These are phyloP conservation scores for Acrocephalus kingi DNA, from an alignment of 2,113 vertebrate species.

Conservation along the genomic window DNA sequence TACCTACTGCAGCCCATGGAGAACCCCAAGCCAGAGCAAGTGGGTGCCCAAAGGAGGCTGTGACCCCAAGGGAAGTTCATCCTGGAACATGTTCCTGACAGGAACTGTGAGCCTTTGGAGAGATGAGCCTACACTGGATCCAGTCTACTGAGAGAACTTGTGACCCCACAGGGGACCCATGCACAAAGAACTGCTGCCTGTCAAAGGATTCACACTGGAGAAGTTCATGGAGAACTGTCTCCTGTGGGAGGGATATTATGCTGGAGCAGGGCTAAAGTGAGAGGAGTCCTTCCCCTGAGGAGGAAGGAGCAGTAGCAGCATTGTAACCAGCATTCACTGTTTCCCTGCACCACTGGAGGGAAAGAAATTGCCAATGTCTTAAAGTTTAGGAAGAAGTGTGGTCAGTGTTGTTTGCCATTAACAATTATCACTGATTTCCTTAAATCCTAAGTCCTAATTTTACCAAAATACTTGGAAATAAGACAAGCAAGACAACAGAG, in stretches of 20 bases:
- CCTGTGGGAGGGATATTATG: fast-evolving
- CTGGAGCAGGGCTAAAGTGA: neutral
- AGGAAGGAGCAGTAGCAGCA: neutral
- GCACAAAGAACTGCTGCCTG: neutral
- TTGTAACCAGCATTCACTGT: neutral
- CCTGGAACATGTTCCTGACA: neutral
- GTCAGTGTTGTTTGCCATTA: neutral
- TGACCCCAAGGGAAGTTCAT: neutral
- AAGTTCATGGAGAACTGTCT: neutral
- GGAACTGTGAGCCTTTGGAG: neutral
- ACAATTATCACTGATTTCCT: neutral
- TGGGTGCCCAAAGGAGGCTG: neutral
- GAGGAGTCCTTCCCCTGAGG: neutral
- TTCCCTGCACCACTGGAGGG: no score
- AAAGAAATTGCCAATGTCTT: neutral
- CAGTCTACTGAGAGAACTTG: neutral
- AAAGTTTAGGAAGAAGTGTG: neutral
- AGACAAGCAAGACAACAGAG: neutral
- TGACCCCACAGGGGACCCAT: fast-evolving
- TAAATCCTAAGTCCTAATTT: neutral
- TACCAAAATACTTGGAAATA: neutral
- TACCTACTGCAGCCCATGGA: neutral
- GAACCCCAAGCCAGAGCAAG: neutral
- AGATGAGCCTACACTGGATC: fast-evolving
- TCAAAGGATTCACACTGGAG: neutral